Evolutionary conservation across 2,113 vertebrate species (phyloP).

Genomic region (Orthonyx spaldingii): DNA sequence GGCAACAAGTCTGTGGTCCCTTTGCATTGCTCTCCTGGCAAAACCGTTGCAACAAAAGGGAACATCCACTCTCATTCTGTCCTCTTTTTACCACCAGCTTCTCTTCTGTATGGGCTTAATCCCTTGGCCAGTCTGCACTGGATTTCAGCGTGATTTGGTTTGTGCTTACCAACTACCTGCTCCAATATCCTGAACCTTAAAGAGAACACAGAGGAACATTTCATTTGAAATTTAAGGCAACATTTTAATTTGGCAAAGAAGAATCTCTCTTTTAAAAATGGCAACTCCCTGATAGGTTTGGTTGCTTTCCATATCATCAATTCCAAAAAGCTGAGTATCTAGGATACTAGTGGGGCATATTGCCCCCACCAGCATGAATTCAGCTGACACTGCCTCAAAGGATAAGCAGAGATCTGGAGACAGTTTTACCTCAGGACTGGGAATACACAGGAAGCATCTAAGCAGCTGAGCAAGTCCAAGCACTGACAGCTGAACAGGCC

Average conservation of each 20-base stretch:
- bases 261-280: conserved; percentile 42
- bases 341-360: neutral
- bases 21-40: neutral
- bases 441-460: neutral
- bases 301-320: conserved; percentile 30
- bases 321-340: neutral
- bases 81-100: neutral
- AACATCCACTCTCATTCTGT: neutral
- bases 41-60: neutral
- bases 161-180: neutral
- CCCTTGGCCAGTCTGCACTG: neutral
- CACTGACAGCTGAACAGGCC: neutral
- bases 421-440: neutral
- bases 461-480: neutral
- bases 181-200: conserved; percentile 10
- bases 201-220: neutral
- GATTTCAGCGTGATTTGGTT: neutral
- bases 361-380: conserved; percentile 11
- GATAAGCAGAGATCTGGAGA: neutral
- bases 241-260: neutral
- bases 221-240: conserved; percentile 7
- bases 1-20: neutral
- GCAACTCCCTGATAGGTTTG: conserved; percentile 6
- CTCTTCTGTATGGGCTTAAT: neutral
- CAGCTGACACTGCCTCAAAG: neutral